Conservation (phyloP, 2,113 vertebrate genomes). For the Pangasianodon gigas region DNA sequence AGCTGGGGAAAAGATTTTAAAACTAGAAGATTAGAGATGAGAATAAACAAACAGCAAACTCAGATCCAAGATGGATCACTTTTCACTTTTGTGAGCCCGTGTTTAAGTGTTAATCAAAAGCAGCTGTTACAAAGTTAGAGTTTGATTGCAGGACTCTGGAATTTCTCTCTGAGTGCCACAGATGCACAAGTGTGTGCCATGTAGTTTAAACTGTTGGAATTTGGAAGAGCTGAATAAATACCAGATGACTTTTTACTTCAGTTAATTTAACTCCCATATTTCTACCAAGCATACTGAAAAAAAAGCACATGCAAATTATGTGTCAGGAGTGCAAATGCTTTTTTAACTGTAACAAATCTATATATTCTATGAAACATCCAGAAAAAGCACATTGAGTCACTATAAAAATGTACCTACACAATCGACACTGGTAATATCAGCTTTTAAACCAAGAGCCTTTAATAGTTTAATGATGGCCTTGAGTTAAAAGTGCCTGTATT, state of each 20-base stretch:
- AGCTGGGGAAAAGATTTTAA: background rate
- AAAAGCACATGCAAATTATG: background rate
- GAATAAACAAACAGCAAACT: background rate
- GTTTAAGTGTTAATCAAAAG: constrained; percentile 10
- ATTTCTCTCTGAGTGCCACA: background rate
- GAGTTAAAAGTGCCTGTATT: background rate
- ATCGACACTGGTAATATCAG: background rate
- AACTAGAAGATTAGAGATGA: background rate
- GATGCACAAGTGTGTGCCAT: background rate
- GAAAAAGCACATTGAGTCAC: background rate
- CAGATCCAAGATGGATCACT: background rate
- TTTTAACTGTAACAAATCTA: background rate
- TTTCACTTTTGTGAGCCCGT: background rate
- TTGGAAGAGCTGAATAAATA: background rate
- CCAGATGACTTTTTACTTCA: constrained; percentile 6
- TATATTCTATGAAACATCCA: constrained; percentile 7
- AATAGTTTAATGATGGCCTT: background rate
- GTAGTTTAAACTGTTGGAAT: background rate
- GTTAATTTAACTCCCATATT: background rate
- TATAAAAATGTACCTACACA: background rate
- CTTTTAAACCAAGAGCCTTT: background rate
- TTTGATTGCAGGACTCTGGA: background rate
- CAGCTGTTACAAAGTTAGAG: constrained; percentile 9
- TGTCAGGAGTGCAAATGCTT: background rate
- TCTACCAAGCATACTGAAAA: background rate